Percentiles rank a stretch among this genome's conserved stretches.
These are phyloP conservation scores for Nineta flava DNA, from an alignment of 2,888 invertebrate species.

Conservation along the genomic window DNA sequence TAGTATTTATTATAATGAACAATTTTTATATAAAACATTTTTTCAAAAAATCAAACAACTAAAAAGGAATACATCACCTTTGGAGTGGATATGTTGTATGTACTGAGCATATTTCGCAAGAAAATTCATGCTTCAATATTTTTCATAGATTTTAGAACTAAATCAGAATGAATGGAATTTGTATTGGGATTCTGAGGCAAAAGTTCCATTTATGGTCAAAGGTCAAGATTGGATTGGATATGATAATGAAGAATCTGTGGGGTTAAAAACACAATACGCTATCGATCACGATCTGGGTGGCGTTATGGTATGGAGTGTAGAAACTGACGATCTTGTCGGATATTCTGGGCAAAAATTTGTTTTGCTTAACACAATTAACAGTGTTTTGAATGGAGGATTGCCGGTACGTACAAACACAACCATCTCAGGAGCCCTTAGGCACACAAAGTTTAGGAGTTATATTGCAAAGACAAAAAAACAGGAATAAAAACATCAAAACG, in stretches of 20 bases:
- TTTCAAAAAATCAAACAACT: too few relatives aligned
- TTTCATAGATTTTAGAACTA: slow-evolving; percentile 21
- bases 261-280: slow-evolving; percentile 28
- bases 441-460: too few relatives aligned
- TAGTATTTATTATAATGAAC: too few relatives aligned
- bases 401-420: background rate
- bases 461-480: too few relatives aligned
- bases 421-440: too few relatives aligned
- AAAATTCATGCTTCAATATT: too few relatives aligned
- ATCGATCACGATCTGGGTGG: slow-evolving; percentile 35
- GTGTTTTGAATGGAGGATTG: slow-evolving; percentile 14
- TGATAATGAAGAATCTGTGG: slow-evolving; percentile 41
- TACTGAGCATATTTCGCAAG: too few relatives aligned
- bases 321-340: slow-evolving; percentile 60
- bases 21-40: too few relatives aligned
- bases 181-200: slow-evolving; percentile 34
- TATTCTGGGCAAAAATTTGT: slow-evolving; percentile 41
- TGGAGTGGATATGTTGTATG: too few relatives aligned
- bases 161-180: slow-evolving; percentile 29
- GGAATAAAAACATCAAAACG: too few relatives aligned
- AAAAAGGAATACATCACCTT: too few relatives aligned
- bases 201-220: slow-evolving; percentile 43
- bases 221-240: slow-evolving; percentile 51
- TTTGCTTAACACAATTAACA: slow-evolving; percentile 40
- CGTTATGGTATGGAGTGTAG: slow-evolving; percentile 65